Evolutionary conservation across 2,797 vertebrate genomes (phyloP).

Genomic region (Notoglanidium macrostoma): DNA sequence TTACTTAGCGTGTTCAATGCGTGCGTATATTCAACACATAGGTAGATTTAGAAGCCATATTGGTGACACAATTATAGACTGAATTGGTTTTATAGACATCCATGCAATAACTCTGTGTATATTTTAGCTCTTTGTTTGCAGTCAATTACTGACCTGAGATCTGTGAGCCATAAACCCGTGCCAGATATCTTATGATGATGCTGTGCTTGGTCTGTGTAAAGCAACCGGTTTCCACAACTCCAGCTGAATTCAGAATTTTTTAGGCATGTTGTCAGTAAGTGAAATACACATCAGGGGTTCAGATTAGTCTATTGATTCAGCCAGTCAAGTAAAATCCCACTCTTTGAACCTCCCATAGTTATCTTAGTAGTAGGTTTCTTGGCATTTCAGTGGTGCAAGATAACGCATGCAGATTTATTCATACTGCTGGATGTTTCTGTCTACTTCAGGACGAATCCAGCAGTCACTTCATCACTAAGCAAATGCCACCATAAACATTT

Average conservation of each 20-base stretch:
- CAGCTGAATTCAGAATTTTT: neutral
- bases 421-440: neutral
- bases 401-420: neutral
- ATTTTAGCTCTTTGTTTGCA: neutral
- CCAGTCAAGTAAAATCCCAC: neutral
- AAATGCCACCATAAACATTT: neutral
- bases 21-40: neutral
- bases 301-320: neutral
- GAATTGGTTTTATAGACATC: neutral
- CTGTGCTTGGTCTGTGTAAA: neutral
- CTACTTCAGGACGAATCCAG: neutral
- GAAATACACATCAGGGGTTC: neutral
- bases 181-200: neutral
- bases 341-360: neutral
- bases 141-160: neutral
- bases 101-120: neutral
- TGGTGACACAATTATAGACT: neutral
- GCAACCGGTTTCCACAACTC: neutral
- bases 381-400: neutral
- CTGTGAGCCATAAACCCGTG: neutral
- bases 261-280: neutral
- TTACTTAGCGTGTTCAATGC: neutral
- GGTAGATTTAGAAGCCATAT: neutral
- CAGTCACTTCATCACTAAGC: neutral
- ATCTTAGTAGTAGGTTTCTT: neutral